Conservation (phyloP, 2,797 vertebrate species). For the Aythya fuligula region DNA sequence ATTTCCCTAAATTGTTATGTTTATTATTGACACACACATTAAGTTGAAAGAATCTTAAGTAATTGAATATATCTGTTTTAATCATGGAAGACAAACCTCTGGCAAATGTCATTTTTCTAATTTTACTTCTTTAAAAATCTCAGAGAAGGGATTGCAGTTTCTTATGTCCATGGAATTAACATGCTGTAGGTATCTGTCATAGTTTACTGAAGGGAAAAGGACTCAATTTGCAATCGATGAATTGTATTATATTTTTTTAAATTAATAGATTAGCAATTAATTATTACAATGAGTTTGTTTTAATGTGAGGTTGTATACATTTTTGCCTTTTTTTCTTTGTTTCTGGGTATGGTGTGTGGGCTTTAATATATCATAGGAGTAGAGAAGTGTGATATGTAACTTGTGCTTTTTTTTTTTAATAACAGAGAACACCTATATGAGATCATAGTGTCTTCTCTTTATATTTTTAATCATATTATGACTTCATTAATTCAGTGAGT, state of each 20-base stretch:
- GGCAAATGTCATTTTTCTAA: conserved; percentile 17
- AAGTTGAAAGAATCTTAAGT: not conserved
- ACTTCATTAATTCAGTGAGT: not conserved
- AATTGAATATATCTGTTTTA: not conserved
- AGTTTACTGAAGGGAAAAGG: not conserved
- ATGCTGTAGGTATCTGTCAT: not conserved
- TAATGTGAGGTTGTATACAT: not conserved
- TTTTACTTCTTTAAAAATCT: not conserved
- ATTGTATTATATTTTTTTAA: not conserved
- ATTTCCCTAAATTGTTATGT: not conserved
- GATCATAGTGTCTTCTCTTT: not conserved
- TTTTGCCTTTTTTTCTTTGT: not conserved
- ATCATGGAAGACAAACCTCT: not conserved
- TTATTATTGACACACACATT: not conserved
- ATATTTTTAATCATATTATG: not conserved
- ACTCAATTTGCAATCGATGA: not conserved
- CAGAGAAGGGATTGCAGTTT: not conserved
- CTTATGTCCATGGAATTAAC: not conserved
- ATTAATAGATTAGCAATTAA: not conserved
- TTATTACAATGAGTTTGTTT: not conserved
- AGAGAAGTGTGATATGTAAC: not conserved
- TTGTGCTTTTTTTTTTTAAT: not conserved
- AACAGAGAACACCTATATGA: not conserved
- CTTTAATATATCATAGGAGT: not conserved
- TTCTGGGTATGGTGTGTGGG: not conserved